Percentiles rank a stretch among this genome's conserved stretches.
Evolutionary conservation across 2,888 invertebrate genomes (phyloP).

Genomic region (Siphlonurus alternatus): DNA sequence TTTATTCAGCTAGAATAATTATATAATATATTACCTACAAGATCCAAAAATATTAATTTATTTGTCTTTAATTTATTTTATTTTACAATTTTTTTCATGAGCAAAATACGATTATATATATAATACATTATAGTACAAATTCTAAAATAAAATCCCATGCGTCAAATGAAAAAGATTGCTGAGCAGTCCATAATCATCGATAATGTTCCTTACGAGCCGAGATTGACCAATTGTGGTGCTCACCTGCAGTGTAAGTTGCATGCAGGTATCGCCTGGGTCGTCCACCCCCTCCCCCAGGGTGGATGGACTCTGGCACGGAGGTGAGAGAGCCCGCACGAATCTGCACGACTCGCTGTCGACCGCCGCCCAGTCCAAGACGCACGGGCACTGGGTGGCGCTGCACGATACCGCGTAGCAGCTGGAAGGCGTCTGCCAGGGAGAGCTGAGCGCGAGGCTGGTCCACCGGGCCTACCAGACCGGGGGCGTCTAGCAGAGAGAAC

Average conservation of each 20-base stretch:
- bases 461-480: conserved; percentile 18
- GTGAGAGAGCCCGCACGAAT: conserved; percentile 21
- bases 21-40: too few species aligned
- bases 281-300: conserved; percentile 17
- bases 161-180: too few species aligned
- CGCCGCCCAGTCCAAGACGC: conserved; percentile 18
- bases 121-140: background rate
- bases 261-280: conserved; percentile 17
- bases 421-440: conserved; percentile 21
- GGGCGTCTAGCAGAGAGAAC: conserved; percentile 23
- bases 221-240: too few species aligned
- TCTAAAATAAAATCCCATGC: too few species aligned
- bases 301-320: conserved; percentile 20
- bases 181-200: too few species aligned
- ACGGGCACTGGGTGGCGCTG: conserved; percentile 20
- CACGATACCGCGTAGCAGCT: conserved; percentile 20
- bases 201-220: too few species aligned
- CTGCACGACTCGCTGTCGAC: conserved; percentile 20
- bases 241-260: conserved; percentile 20
- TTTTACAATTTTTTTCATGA: background rate
- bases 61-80: background rate
- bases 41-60: background rate
- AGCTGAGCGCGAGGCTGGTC: conserved; percentile 10
- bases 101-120: conserved; percentile 5
- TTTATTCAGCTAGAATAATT: too few species aligned